These are phyloP conservation scores for Colaptes auratus DNA, from an alignment of 2,113 vertebrate genomes.

Conservation along the genomic window DNA sequence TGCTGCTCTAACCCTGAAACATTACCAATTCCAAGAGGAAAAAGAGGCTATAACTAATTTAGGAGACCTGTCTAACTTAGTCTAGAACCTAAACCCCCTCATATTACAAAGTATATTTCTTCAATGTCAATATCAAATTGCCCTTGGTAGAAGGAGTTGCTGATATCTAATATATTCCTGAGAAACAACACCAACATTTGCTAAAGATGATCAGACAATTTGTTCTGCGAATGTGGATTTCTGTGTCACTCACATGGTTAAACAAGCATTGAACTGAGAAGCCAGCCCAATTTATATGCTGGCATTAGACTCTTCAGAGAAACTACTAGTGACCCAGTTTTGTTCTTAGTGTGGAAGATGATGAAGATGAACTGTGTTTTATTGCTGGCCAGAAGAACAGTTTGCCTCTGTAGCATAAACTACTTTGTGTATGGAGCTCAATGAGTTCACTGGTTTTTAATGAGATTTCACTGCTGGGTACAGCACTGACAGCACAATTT, in stretches of 20 bases:
- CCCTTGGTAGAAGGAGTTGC: not conserved
- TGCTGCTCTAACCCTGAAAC: not conserved
- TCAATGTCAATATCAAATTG: not conserved
- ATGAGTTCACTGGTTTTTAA: constrained; percentile 24
- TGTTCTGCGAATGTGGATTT: constrained; percentile 15
- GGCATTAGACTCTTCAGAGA: not conserved
- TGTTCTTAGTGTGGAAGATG: not conserved
- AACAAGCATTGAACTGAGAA: constrained; percentile 7
- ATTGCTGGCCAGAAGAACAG: not conserved
- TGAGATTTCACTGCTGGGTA: constrained; percentile 36
- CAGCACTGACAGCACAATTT: constrained; percentile 3
- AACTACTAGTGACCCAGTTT: not conserved
- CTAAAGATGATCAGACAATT: not conserved
- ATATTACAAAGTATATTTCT: not conserved
- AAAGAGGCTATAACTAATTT: not conserved
- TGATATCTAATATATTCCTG: not conserved
- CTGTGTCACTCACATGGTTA: constrained; percentile 20
- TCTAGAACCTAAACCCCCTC: not conserved
- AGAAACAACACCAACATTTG: not conserved
- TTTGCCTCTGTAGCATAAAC: not conserved
- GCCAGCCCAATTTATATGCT: constrained; percentile 3
- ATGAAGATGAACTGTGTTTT: constrained; percentile 30
- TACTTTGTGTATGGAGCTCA: not conserved
- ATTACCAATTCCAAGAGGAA: not conserved
- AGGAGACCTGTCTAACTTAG: not conserved